Percentiles rank a stretch among this genome's conserved stretches.
Conservation (phyloP, 2,113 vertebrate genomes). For the Dicrurus megarhynchus region DNA sequence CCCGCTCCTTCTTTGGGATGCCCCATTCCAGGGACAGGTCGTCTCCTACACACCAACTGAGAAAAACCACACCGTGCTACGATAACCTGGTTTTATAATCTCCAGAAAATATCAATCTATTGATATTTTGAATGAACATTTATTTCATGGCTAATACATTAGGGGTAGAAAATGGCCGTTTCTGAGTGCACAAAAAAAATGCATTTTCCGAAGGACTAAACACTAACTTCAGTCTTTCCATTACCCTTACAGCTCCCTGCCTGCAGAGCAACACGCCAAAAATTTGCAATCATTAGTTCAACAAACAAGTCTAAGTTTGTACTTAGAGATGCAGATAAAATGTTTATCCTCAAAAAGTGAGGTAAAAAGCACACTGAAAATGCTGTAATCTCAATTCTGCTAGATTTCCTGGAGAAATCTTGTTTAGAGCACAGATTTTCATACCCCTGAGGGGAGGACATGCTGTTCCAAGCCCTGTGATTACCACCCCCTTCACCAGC, state of each 20-base stretch:
- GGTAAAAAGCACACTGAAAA: neutral
- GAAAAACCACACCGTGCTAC: neutral
- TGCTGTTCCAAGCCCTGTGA: neutral
- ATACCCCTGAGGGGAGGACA: neutral
- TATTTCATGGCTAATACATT: neutral
- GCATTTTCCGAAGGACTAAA: neutral
- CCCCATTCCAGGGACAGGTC: rapidly evolving
- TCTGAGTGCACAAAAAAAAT: neutral
- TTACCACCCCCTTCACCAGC: neutral
- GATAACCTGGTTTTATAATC: neutral
- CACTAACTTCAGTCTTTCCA: neutral
- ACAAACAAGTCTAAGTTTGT: neutral
- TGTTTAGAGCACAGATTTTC: neutral
- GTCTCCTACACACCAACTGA: neutral
- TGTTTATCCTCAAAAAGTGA: neutral
- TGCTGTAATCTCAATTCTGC: neutral
- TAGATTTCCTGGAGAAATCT: neutral
- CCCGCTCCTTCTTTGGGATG: neutral
- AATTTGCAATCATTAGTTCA: neutral
- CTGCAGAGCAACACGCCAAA: neutral
- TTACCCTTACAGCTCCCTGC: neutral
- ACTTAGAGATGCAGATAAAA: neutral
- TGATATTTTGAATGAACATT: neutral
- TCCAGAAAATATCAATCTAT: neutral
- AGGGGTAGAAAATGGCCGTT: neutral